phyloP scores from a whole-genome alignment of 2,888 invertebrate genomes.

The Antitype chi region DNA sequence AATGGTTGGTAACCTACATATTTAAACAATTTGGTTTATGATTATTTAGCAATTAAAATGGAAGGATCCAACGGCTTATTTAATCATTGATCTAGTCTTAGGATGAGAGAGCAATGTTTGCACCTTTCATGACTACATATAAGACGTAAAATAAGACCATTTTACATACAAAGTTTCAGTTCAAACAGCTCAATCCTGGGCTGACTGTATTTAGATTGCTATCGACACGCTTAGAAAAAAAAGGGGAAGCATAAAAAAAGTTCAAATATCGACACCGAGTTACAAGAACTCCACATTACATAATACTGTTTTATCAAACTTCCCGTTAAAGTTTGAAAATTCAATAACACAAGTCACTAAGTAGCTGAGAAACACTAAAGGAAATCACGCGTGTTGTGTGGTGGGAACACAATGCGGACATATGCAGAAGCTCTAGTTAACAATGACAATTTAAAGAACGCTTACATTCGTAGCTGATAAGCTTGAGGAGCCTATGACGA shows the following conservation, averaged over 20 bases:
- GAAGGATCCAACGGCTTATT: too few species aligned
- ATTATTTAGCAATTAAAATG: not conserved
- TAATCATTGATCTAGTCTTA: not conserved
- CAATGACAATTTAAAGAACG: not conserved
- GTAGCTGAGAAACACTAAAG: constrained; percentile 30
- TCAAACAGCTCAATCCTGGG: too few species aligned
- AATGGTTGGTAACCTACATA: not conserved
- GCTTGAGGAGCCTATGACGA: too few species aligned
- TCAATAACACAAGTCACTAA: constrained; percentile 51
- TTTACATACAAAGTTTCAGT: not conserved
- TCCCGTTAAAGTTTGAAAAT: constrained; percentile 30
- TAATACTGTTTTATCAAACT: constrained; percentile 33
- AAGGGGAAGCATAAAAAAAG: too few species aligned
- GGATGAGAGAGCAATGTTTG: not conserved
- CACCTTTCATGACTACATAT: not conserved
- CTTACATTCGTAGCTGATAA: too few species aligned
- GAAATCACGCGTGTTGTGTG: constrained; percentile 18
- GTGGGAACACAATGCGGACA: not conserved
- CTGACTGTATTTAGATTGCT: too few species aligned
- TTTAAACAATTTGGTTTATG: not conserved
- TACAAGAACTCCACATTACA: not conserved
- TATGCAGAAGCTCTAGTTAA: constrained; percentile 14
- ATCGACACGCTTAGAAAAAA: too few species aligned
- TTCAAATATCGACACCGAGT: not conserved
- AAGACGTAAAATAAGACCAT: not conserved